Evolutionary conservation across 37 sponge, comb jelly and placozoan genomes (phyloP), one percentile per base, ranked within the genome.

Genomic region (Hexactinellida sp.): DNA sequence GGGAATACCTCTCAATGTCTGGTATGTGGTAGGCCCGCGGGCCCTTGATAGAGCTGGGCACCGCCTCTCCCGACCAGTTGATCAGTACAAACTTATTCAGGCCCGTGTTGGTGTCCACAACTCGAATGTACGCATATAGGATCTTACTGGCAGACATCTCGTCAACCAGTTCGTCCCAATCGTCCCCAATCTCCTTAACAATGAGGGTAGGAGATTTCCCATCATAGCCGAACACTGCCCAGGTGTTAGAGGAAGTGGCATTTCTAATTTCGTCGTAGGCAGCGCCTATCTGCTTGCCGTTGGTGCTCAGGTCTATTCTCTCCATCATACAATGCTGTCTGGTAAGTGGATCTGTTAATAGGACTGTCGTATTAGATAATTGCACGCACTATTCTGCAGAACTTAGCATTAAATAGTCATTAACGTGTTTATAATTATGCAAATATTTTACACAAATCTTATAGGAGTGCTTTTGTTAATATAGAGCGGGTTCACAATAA

Each of bases 211-310:
- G 87, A 5, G 88, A 38, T 37, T 89, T 95, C 36, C 90, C 92
- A n/a, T 93, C 92, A 37, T 95, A 95, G 1, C 93, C 93, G 71
- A 95, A 93, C 41, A 95, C 92, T 39, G 86, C 95, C 95, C 95
- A 63, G 3, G 76, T 63, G 76, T 63, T 63, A 28, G 76, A 63
- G 76, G 76, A 63, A 7, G 76, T 63, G 25, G 28, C 21, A 23
- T 63, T 63, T n/a, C 76, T 10, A 25, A 63, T 63, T n/a, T 63
- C 76, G 25, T 63, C 76, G 34, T 28, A 63, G 3, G 76, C 76
- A 3, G 21, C 30, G 3, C 76, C 76, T 25, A 63, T 63, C 30
- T 63, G 3, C 34, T 63, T 63, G 32, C 76, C 76, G 30, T 63
- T 23, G 3, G 76, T 63, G 76, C 5, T 28, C 25, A 63, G 30